Conservation (phyloP, 2,113 vertebrate genomes). For the Willisornis vidua region DNA sequence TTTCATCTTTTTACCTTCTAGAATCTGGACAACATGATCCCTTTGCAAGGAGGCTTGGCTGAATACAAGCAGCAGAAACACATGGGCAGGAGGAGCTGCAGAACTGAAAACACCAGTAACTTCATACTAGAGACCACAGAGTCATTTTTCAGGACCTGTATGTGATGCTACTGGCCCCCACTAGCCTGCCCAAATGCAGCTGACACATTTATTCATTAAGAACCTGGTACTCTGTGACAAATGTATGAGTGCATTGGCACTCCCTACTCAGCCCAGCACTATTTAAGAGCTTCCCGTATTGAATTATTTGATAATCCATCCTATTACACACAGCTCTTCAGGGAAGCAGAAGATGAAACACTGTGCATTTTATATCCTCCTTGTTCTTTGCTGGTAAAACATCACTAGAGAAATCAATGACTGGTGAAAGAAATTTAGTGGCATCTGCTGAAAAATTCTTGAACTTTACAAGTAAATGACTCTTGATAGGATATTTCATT, state of each 20-base stretch:
- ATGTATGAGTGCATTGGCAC: not conserved
- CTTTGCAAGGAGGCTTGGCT: not conserved
- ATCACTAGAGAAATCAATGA: not conserved
- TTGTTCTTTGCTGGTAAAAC: not conserved
- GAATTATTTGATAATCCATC: not conserved
- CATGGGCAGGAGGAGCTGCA: not conserved
- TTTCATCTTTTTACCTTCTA: not conserved
- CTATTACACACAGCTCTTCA: not conserved
- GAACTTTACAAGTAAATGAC: slow-evolving; percentile 12
- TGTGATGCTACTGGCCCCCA: not conserved
- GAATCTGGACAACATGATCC: not conserved
- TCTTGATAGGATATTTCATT: not conserved
- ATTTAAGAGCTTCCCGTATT: not conserved
- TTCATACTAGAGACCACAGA: not conserved
- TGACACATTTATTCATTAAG: not conserved
- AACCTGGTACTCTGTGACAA: not conserved
- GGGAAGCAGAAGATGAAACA: not conserved
- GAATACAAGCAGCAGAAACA: not conserved
- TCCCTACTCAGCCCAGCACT: not conserved
- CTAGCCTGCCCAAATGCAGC: not conserved
- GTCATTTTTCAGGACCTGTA: not conserved
- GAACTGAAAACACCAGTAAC: not conserved
- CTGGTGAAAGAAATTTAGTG: not conserved
- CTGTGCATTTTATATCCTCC: not conserved
- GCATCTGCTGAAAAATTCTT: not conserved